Percentiles rank a stretch among this genome's conserved stretches.
phyloP scores from a whole-genome alignment of 2,113 vertebrate genomes.

The Bucco capensis region DNA sequence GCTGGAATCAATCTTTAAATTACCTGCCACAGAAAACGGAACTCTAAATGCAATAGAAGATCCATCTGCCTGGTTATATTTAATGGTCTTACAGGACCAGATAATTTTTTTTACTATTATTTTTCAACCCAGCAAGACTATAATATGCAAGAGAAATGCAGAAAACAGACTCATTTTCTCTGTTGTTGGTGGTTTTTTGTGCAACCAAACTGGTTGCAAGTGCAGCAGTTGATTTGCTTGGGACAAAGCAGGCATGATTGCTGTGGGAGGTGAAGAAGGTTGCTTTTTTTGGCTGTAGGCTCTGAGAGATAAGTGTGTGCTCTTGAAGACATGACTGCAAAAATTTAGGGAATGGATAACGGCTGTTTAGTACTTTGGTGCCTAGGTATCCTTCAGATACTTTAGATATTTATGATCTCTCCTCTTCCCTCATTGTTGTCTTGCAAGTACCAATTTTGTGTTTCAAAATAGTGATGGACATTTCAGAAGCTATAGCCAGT shows the following conservation, averaged over 20 bases:
- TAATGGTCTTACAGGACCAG: not conserved
- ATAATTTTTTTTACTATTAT: not conserved
- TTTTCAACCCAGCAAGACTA: not conserved
- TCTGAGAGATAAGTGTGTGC: not conserved
- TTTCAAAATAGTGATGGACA: not conserved
- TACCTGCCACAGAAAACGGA: not conserved
- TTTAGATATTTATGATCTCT: not conserved
- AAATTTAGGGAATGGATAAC: not conserved
- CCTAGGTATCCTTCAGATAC: not conserved
- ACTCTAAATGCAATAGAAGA: not conserved
- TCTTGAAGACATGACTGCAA: not conserved
- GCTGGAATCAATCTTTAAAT: not conserved
- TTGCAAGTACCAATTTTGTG: not conserved
- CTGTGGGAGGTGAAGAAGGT: not conserved
- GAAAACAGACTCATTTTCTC: not conserved
- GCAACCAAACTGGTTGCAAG: not conserved
- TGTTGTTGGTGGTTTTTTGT: rapidly evolving
- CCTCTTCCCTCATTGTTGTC: not conserved
- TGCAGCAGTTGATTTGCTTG: not conserved
- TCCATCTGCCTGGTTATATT: not conserved
- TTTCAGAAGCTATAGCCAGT: not conserved
- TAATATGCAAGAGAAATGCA: not conserved
- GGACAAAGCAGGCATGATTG: not conserved
- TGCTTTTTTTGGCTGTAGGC: not conserved
- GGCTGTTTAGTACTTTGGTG: not conserved